Evolutionary conservation across 2,888 invertebrate genomes (phyloP).

Genomic region (Smittia aterrima): DNA sequence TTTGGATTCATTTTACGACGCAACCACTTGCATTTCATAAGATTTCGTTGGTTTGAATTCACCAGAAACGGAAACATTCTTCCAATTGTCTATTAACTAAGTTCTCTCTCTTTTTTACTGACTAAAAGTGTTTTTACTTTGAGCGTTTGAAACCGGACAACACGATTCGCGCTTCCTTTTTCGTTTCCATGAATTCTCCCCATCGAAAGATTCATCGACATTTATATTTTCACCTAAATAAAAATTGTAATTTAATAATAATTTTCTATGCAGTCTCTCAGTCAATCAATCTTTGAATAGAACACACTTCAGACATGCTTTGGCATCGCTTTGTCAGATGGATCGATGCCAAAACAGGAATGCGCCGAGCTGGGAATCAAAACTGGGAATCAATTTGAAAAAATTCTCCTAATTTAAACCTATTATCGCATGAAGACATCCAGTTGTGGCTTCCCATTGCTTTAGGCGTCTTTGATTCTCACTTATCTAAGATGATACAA

Average conservation of each 20-base stretch:
- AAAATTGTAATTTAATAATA: neutral
- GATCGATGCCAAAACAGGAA: neutral
- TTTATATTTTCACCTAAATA: slow-evolving; percentile 33
- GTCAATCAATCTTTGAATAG: slow-evolving; percentile 35
- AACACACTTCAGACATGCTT: slow-evolving; percentile 40
- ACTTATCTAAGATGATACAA: neutral
- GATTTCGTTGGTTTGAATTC: slow-evolving; percentile 7
- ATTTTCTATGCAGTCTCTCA: slow-evolving; percentile 37
- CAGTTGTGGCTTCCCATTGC: slow-evolving; percentile 32
- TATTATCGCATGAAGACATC: slow-evolving; percentile 33
- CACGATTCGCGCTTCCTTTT: neutral
- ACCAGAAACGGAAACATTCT: neutral
- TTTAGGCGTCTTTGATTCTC: neutral
- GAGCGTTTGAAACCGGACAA: neutral
- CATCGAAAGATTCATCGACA: neutral
- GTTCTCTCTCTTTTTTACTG: too few relatives aligned
- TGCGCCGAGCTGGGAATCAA: slow-evolving; percentile 5
- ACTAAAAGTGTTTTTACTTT: neutral
- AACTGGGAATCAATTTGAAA: slow-evolving; percentile 30
- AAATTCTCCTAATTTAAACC: slow-evolving; percentile 21
- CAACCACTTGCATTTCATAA: neutral
- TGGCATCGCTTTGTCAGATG: neutral
- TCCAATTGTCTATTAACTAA: too few relatives aligned
- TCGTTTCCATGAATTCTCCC: slow-evolving; percentile 20
- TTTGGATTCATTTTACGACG: neutral